Evolutionary conservation across 2,888 invertebrate genomes (phyloP).

Genomic region (Melanchra persicariae): DNA sequence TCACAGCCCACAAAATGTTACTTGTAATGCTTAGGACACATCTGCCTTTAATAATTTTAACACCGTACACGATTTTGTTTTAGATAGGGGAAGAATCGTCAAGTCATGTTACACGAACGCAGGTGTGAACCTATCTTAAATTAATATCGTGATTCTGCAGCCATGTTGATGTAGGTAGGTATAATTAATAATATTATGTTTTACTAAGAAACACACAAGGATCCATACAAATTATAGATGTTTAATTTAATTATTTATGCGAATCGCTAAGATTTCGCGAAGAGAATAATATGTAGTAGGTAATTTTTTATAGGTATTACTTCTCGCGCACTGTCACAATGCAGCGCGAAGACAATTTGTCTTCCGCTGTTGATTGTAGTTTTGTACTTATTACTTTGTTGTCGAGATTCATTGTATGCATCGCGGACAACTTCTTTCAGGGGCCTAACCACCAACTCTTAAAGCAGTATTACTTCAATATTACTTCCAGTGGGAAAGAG

Average conservation of each 20-base stretch:
- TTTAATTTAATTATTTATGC: slow-evolving; percentile 58
- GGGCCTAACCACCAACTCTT: too few species aligned
- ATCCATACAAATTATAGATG: slow-evolving; percentile 54
- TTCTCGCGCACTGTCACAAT: slow-evolving; percentile 56
- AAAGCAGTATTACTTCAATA: too few species aligned
- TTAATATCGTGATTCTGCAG: slow-evolving; percentile 47
- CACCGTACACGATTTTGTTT: slow-evolving; percentile 38
- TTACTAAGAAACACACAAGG: slow-evolving; percentile 60
- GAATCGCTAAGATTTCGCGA: slow-evolving; percentile 45
- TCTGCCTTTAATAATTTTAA: slow-evolving; percentile 50
- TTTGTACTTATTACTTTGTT: background rate
- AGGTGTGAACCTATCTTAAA: slow-evolving; percentile 49
- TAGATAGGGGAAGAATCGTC: slow-evolving; percentile 40
- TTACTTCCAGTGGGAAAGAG: too few species aligned
- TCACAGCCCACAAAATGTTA: slow-evolving; percentile 51
- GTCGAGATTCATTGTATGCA: slow-evolving; percentile 31
- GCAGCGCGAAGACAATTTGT: slow-evolving; percentile 18
- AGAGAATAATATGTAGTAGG: slow-evolving; percentile 25
- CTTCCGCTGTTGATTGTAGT: slow-evolving; percentile 2
- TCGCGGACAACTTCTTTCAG: too few species aligned
- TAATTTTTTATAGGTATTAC: slow-evolving; percentile 44
- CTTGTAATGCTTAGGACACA: slow-evolving; percentile 53
- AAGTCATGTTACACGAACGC: slow-evolving; percentile 50
- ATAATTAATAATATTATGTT: slow-evolving; percentile 47
- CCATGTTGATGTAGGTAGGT: slow-evolving; percentile 20